These are phyloP conservation scores for Axinella damicornis DNA, from an alignment of 37 sponge, comb jelly and placozoan genomes.

Conservation along the genomic window DNA sequence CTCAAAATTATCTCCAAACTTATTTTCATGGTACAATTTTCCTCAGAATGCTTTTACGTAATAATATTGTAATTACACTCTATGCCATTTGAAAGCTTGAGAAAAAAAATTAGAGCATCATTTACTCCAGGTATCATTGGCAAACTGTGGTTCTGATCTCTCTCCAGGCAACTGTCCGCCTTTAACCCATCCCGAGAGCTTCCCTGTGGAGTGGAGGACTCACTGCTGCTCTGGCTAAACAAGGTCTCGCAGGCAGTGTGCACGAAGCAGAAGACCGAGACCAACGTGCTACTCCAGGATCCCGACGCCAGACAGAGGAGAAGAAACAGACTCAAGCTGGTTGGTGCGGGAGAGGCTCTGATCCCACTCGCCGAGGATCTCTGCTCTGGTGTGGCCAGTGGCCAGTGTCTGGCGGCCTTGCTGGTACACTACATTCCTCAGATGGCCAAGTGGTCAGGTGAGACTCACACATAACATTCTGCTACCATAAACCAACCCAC, in stretches of 20 bases:
- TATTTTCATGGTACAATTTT: neutral
- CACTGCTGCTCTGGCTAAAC: slow-evolving; percentile 77
- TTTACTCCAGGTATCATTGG: too few species aligned
- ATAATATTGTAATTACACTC: too few species aligned
- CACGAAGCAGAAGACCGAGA: neutral
- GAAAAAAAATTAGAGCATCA: too few species aligned
- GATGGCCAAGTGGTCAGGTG: slow-evolving; percentile 11
- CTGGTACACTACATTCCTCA: slow-evolving; percentile 43
- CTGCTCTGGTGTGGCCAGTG: slow-evolving; percentile 12
- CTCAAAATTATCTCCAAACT: neutral
- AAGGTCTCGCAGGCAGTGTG: slow-evolving; percentile 56
- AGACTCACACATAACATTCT: too few species aligned
- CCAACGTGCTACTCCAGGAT: neutral
- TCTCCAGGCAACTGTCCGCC: slow-evolving; percentile 24
- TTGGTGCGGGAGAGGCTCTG: neutral
- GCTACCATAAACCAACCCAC: too few species aligned
- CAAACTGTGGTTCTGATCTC: too few species aligned
- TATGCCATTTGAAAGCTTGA: too few species aligned
- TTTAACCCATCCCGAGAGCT: slow-evolving; percentile 71
- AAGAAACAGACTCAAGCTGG: neutral
- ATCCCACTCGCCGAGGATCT: neutral
- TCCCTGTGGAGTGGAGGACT: slow-evolving; percentile 60
- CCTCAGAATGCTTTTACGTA: too few species aligned
- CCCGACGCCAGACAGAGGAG: slow-evolving; percentile 28
- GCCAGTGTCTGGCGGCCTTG: slow-evolving; percentile 55